Conservation (phyloP, 2,888 invertebrate species). For the Apamea sordens region DNA sequence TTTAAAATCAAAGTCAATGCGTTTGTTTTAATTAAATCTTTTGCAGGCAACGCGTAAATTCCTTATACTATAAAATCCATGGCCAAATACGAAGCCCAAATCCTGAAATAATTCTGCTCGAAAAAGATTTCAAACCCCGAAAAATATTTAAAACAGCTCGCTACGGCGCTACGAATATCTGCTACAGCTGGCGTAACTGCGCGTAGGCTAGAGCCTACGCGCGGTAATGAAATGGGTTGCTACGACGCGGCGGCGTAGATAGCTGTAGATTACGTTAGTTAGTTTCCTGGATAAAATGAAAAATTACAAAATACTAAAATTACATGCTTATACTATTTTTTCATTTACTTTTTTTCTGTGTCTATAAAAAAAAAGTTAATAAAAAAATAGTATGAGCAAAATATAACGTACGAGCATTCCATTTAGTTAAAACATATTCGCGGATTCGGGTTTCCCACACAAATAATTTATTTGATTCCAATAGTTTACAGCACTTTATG, state of each 20-base stretch:
- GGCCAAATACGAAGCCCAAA: not conserved
- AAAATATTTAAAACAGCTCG: not conserved
- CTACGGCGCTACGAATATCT: conserved; percentile 3
- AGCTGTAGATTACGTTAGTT: not conserved
- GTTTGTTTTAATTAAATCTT: not conserved
- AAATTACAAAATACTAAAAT: not conserved
- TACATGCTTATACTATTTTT: not conserved
- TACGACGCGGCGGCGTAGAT: too few relatives aligned
- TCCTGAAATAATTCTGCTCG: not conserved
- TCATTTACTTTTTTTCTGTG: not conserved
- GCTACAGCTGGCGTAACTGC: conserved; percentile 3
- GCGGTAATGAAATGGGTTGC: too few relatives aligned
- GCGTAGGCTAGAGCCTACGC: not conserved
- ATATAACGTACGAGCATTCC: not conserved
- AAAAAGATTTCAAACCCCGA: not conserved
- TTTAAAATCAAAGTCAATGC: not conserved
- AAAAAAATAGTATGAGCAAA: too few relatives aligned
- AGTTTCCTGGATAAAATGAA: not conserved
- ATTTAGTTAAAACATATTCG: not conserved
- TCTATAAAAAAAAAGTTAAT: too few relatives aligned
- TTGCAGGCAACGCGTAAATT: not conserved
- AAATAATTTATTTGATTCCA: not conserved
- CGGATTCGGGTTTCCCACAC: not conserved
- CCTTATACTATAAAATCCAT: not conserved
- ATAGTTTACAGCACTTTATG: not conserved